Percentiles rank a stretch among this genome's conserved stretches.
Evolutionary conservation across 1,140 invertebrate species (phyloP).

Genomic region (Magallana ariakensis): DNA sequence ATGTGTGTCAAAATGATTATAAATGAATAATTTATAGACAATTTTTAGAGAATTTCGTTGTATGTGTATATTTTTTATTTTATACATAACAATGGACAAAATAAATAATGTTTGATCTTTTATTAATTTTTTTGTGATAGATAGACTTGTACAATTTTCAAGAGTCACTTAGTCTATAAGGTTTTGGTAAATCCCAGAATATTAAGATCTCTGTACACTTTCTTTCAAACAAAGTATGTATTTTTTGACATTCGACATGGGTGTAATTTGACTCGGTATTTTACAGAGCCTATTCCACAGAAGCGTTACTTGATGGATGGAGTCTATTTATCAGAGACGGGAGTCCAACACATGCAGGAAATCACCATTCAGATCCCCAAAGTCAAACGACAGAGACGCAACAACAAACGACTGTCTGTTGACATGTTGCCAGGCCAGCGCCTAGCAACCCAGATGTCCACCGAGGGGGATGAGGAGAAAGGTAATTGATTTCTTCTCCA

Average conservation of each 20-base stretch:
- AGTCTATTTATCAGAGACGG: constrained; percentile 89
- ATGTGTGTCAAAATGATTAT: too few relatives aligned
- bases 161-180: too few relatives aligned
- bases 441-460: constrained; percentile 54
- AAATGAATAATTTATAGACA: not conserved
- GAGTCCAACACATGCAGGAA: constrained; percentile 90
- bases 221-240: too few relatives aligned
- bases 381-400: constrained; percentile 64
- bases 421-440: constrained; percentile 61
- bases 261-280: not conserved
- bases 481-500: not conserved
- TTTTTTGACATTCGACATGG: too few relatives aligned
- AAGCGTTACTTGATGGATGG: constrained; percentile 89
- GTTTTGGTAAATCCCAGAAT: too few relatives aligned
- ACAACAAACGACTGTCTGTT: constrained; percentile 55
- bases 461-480: constrained; percentile 59
- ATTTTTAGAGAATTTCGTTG: not conserved
- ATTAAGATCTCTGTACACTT: too few relatives aligned
- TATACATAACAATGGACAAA: not conserved
- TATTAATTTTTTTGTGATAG: too few relatives aligned
- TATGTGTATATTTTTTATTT: too few relatives aligned
- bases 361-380: constrained; percentile 85
- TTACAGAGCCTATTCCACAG: constrained; percentile 36
- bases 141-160: too few relatives aligned
- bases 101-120: not conserved